Conservation (phyloP, 2,113 vertebrate genomes). For the Chionomys nivalis region DNA sequence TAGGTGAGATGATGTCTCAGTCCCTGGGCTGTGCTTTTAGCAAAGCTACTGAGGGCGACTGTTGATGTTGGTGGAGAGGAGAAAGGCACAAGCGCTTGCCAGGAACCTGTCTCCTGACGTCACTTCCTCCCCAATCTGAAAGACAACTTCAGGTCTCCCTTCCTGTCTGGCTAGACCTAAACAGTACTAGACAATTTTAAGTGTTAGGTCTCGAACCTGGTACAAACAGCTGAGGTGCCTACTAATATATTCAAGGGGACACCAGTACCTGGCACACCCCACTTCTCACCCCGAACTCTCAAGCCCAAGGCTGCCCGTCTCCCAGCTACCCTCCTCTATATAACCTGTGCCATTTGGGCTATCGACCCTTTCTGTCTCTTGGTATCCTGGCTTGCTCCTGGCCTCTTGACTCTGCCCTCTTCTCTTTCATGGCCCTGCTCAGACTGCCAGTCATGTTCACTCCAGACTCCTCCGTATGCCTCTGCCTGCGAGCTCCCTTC, state of each 20-base stretch:
- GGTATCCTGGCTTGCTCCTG: not conserved
- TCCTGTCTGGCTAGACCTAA: not conserved
- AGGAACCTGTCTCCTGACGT: not conserved
- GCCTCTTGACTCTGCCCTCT: not conserved
- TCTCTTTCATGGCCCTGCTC: not conserved
- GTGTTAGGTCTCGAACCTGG: not conserved
- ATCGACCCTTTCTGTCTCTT: not conserved
- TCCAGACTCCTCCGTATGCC: not conserved
- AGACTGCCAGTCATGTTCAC: not conserved
- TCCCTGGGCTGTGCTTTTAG: not conserved
- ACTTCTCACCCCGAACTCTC: not conserved
- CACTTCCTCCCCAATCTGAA: not conserved
- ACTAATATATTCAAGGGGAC: not conserved
- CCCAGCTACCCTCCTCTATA: not conserved
- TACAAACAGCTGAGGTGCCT: not conserved
- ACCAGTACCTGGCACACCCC: not conserved
- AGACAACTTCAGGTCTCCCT: not conserved
- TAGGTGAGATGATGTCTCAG: not conserved
- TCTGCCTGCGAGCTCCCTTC: not conserved
- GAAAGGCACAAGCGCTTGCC: not conserved
- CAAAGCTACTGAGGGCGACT: not conserved
- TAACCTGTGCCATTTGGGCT: not conserved
- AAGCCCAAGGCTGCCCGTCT: not conserved
- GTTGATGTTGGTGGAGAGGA: not conserved
- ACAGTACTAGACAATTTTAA: not conserved